phyloP scores from a whole-genome alignment of 2,797 vertebrate genomes.

The Orientallactaga sibirica region DNA sequence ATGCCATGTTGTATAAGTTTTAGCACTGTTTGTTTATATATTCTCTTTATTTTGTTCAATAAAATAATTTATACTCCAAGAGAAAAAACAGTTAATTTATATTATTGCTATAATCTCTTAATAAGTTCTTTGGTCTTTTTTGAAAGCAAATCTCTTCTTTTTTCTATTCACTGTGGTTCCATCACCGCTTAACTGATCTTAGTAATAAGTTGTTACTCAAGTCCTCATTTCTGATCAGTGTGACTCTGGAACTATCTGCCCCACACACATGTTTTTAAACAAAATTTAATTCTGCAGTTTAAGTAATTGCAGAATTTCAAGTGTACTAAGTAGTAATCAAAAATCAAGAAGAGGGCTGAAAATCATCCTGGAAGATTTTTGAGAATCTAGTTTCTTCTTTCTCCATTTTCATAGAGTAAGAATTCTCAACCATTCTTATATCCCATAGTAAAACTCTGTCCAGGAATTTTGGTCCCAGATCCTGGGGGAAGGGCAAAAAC shows the following conservation, averaged over 20 bases:
- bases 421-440: slow-evolving; percentile 36
- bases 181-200: slow-evolving; percentile 19
- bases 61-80: slow-evolving; percentile 51
- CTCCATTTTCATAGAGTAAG: slow-evolving; percentile 12
- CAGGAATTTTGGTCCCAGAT: slow-evolving; percentile 26
- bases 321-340: not conserved
- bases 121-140: slow-evolving; percentile 45
- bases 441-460: not conserved
- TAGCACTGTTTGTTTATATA: slow-evolving; percentile 49
- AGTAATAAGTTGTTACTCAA: slow-evolving; percentile 45
- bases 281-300: not conserved
- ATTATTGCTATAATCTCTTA: not conserved
- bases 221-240: slow-evolving; percentile 7
- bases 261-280: not conserved
- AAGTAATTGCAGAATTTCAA: slow-evolving; percentile 18
- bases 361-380: not conserved
- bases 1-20: slow-evolving; percentile 15
- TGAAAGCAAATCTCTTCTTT: slow-evolving; percentile 30
- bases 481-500: not conserved
- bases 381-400: slow-evolving; percentile 32
- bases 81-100: not conserved
- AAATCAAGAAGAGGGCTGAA: not conserved
- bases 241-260: not conserved
- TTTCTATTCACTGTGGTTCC: slow-evolving; percentile 42
- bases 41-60: slow-evolving; percentile 50